These are phyloP conservation scores for Anguilla megastoma DNA, from an alignment of 2,797 vertebrate genomes.

Conservation along the genomic window DNA sequence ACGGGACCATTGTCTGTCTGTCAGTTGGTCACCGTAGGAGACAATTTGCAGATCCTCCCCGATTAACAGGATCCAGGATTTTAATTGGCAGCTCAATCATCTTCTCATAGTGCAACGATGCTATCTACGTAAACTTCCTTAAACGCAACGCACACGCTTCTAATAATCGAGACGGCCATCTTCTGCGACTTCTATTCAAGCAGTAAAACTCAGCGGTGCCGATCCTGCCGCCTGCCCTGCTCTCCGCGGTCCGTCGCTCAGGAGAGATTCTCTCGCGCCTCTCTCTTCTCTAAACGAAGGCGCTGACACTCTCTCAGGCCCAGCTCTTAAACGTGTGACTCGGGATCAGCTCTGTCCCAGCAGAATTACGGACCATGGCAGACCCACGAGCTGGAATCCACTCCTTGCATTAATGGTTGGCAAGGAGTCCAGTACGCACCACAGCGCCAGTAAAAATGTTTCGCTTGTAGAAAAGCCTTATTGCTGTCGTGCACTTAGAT, in stretches of 20 bases:
- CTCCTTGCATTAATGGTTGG: not conserved
- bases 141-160: conserved; percentile 58
- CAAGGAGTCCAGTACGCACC: not conserved
- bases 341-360: conserved; percentile 50
- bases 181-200: conserved; percentile 60
- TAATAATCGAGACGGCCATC: conserved; percentile 65
- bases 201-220: conserved; percentile 68
- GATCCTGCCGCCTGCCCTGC: conserved; percentile 52
- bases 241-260: conserved; percentile 48
- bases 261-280: conserved; percentile 48
- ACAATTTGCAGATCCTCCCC: not conserved
- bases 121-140: conserved; percentile 46
- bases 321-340: conserved; percentile 39
- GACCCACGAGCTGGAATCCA: not conserved
- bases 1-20: not conserved
- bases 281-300: conserved; percentile 55
- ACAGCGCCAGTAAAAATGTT: not conserved
- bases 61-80: not conserved
- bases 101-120: conserved; percentile 52
- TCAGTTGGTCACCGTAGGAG: not conserved
- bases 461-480: not conserved
- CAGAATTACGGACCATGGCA: conserved; percentile 48
- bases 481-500: not conserved
- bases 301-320: conserved; percentile 49
- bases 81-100: not conserved